Percentiles rank a stretch among this genome's conserved stretches.
Evolutionary conservation across 2,888 invertebrate species (phyloP).

Genomic region (Diplolepis rosae): DNA sequence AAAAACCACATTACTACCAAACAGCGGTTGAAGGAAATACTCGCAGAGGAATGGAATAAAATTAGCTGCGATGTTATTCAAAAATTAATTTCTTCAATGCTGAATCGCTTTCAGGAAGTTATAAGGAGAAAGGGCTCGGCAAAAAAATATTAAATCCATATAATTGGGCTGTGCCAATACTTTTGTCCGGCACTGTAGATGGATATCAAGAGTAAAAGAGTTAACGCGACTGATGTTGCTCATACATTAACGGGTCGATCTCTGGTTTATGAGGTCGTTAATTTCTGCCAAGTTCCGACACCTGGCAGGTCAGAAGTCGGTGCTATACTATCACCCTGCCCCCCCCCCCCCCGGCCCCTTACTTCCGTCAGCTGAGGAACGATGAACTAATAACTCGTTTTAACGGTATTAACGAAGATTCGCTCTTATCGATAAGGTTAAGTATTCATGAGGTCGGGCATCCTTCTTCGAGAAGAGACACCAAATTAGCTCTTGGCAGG

Average conservation of each 20-base stretch:
- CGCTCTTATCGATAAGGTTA: not conserved
- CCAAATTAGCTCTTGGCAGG: not conserved
- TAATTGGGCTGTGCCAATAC: too few relatives aligned
- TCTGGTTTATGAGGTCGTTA: slow-evolving; percentile 54
- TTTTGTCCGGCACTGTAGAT: too few relatives aligned
- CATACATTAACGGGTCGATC: slow-evolving; percentile 45
- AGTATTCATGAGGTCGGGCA: not conserved
- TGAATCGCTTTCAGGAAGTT: too few relatives aligned
- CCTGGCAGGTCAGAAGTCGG: slow-evolving; percentile 22
- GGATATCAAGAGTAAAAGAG: slow-evolving; percentile 32
- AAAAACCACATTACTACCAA: too few relatives aligned
- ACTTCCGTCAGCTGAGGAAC: slow-evolving; percentile 40
- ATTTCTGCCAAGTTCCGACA: slow-evolving; percentile 50
- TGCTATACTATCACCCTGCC: not conserved
- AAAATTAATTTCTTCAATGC: too few relatives aligned
- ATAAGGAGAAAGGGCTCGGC: too few relatives aligned
- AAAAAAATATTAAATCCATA: too few relatives aligned
- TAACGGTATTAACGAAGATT: not conserved
- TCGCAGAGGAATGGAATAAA: too few relatives aligned
- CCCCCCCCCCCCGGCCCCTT: slow-evolving; percentile 42
- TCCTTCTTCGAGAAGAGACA: not conserved
- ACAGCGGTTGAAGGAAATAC: too few relatives aligned
- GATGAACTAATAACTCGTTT: not conserved
- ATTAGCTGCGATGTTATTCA: too few relatives aligned
- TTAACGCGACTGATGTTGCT: slow-evolving; percentile 25